These are phyloP conservation scores for Oasisia sp. DNA, from an alignment of 2,888 invertebrate species.

Conservation along the genomic window DNA sequence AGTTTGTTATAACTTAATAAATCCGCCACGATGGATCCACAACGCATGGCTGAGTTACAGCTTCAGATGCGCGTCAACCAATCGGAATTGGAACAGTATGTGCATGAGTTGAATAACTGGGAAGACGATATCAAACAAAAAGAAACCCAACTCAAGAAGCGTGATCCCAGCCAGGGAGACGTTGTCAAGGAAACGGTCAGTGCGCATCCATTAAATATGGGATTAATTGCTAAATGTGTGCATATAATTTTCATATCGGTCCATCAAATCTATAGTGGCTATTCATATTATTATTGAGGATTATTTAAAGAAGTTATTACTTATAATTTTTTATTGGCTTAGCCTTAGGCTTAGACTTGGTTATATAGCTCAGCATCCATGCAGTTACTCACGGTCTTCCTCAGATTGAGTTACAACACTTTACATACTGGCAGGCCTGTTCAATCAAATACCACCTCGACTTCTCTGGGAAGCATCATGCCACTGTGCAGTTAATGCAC, in stretches of 20 bases:
- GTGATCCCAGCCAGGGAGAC: neutral
- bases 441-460: too few relatives aligned
- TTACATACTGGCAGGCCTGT: too few relatives aligned
- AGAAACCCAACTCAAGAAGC: constrained; percentile 44
- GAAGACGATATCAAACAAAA: constrained; percentile 59
- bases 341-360: too few relatives aligned
- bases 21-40: constrained; percentile 35
- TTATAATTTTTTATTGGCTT: too few relatives aligned
- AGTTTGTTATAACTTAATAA: neutral
- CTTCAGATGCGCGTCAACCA: constrained; percentile 79
- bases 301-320: too few relatives aligned
- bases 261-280: neutral
- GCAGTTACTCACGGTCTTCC: too few relatives aligned
- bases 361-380: too few relatives aligned
- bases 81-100: constrained; percentile 76
- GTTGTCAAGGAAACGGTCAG: constrained; percentile 10
- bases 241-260: neutral
- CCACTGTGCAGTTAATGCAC: too few relatives aligned
- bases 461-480: too few relatives aligned
- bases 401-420: too few relatives aligned
- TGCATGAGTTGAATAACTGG: constrained; percentile 75
- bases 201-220: neutral
- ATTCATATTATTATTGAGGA: too few relatives aligned
- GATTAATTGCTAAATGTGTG: neutral
- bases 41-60: constrained; percentile 75